Percentiles rank a stretch among this genome's conserved stretches.
Conservation (phyloP, 2,797 vertebrate genomes). For the Caiman crocodilus region DNA sequence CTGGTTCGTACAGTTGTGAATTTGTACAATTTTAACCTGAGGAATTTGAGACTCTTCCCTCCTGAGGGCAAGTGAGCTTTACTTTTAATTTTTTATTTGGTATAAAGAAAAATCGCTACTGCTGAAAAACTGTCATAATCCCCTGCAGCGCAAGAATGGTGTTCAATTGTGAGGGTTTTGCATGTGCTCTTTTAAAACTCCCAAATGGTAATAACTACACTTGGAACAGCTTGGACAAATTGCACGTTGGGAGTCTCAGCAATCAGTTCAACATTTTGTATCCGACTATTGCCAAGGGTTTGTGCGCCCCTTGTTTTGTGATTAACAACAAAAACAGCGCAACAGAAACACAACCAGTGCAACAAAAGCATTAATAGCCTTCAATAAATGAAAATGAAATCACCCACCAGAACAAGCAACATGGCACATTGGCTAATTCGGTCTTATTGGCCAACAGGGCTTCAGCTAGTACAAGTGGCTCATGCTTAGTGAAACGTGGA, state of each 20-base stretch:
- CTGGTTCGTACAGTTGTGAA: neutral
- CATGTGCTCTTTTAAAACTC: conserved; percentile 3
- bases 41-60: neutral
- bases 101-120: neutral
- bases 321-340: neutral
- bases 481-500: neutral
- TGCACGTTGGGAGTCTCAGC: neutral
- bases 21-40: neutral
- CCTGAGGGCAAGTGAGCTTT: too few relatives aligned
- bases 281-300: neutral
- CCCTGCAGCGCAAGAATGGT: neutral
- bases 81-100: too few relatives aligned
- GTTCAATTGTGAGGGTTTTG: neutral
- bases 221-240: conserved; percentile 2
- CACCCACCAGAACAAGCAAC: neutral
- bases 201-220: neutral
- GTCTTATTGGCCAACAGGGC: neutral
- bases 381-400: neutral
- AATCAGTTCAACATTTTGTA: neutral
- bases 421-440: neutral
- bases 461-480: neutral
- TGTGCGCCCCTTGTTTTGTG: neutral
- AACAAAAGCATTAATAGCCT: neutral
- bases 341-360: accelerated
- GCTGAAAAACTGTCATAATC: neutral